phyloP scores from a whole-genome alignment of 2,113 vertebrate species.

The Monopterus albus region DNA sequence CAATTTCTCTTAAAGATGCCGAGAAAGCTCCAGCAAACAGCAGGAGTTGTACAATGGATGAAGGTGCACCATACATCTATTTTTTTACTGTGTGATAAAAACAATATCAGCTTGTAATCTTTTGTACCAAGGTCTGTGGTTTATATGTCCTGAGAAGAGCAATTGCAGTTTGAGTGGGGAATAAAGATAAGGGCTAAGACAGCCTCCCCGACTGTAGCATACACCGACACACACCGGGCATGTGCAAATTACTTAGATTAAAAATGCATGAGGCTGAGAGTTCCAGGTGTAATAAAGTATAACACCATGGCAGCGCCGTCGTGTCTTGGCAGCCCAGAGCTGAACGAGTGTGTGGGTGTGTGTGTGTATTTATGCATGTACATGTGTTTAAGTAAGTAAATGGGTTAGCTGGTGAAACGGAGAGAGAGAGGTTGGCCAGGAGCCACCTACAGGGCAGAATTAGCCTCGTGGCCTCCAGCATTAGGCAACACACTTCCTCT shows the following conservation, averaged over 20 bases:
- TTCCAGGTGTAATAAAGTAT: constrained; percentile 83
- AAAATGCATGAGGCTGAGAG: constrained; percentile 82
- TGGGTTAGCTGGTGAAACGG: constrained; percentile 18
- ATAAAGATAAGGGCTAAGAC: constrained; percentile 56
- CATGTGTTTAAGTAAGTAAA: constrained; percentile 11
- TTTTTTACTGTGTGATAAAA: constrained; percentile 54
- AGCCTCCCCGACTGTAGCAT: constrained; percentile 52
- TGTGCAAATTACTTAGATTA: constrained; percentile 83
- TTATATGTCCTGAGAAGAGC: constrained; percentile 61
- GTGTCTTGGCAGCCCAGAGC: constrained; percentile 46
- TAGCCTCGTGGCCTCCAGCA: constrained; percentile 44
- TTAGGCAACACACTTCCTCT: constrained; percentile 3
- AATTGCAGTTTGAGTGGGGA: constrained; percentile 55
- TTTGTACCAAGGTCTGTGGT: constrained; percentile 40
- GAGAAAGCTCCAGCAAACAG: neutral
- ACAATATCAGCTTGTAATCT: constrained; percentile 61
- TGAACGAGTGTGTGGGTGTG: constrained; percentile 1
- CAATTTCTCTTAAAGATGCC: constrained; percentile 26
- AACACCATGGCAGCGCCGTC: constrained; percentile 68
- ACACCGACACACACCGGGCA: constrained; percentile 57
- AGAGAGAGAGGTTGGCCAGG: constrained; percentile 11
- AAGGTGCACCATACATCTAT: neutral
- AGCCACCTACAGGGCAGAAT: constrained; percentile 59
- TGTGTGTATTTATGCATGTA: constrained; percentile 6
- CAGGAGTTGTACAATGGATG: constrained; percentile 6